Evolutionary conservation across 2,113 vertebrate species (phyloP).

Genomic region (Carassius auratus): DNA sequence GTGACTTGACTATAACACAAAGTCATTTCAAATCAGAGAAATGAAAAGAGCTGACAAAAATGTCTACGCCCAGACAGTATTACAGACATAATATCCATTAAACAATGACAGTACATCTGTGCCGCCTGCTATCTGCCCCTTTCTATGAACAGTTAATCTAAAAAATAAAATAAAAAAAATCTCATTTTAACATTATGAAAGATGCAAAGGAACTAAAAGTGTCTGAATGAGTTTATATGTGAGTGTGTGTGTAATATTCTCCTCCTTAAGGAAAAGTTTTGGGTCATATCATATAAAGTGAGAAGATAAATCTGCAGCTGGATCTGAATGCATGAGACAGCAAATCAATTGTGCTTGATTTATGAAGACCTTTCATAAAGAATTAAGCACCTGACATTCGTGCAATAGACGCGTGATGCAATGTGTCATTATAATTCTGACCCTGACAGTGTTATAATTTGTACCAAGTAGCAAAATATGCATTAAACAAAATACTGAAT

Average conservation of each 20-base stretch:
- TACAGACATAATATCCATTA: constrained; percentile 82
- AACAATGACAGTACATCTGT: constrained; percentile 72
- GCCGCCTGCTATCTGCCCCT: constrained; percentile 66
- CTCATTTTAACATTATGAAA: constrained; percentile 66
- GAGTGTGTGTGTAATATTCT: not conserved
- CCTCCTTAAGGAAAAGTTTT: constrained; percentile 10
- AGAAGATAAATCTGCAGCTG: not conserved
- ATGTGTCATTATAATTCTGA: constrained; percentile 8
- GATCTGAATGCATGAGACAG: not conserved
- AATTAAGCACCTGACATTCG: not conserved
- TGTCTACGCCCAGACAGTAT: constrained; percentile 81
- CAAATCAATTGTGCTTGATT: constrained; percentile 6
- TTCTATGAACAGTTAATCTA: constrained; percentile 66
- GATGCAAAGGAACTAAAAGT: constrained; percentile 64
- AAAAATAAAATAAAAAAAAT: constrained; percentile 62
- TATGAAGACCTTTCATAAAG: constrained; percentile 10
- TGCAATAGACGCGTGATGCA: not conserved
- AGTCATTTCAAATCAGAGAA: constrained; percentile 74
- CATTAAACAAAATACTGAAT: not conserved
- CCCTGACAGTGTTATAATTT: constrained; percentile 8
- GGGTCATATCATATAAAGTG: not conserved
- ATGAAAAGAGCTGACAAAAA: constrained; percentile 77
- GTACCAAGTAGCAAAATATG: not conserved
- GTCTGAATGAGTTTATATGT: not conserved
- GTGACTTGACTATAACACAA: constrained; percentile 67